Percentiles rank a stretch among this genome's conserved stretches.
phyloP scores from a whole-genome alignment of 92 coral and sea anemone genomes.

The Hydrozoanthus gracilis region DNA sequence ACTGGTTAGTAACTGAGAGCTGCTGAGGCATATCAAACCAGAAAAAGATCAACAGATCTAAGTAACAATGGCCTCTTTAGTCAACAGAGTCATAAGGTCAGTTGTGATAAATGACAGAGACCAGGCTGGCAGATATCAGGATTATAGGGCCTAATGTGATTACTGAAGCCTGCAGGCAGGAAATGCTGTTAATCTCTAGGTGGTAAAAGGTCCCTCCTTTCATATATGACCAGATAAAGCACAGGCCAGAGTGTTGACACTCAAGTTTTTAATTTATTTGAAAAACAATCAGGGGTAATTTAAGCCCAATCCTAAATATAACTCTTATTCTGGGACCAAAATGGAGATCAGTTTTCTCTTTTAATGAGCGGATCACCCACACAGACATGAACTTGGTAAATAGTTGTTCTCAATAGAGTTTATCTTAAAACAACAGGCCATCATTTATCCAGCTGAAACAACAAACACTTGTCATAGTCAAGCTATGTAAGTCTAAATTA shows the following conservation, averaged over 20 bases:
- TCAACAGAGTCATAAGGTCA: conserved; percentile 32
- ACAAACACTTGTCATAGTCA: not conserved
- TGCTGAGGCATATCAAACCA: not conserved
- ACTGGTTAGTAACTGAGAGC: not conserved
- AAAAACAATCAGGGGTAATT: not conserved
- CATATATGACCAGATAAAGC: not conserved
- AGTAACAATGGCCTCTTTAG: conserved; percentile 25
- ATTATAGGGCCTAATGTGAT: conserved; percentile 12
- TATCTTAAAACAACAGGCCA: conserved; percentile 28
- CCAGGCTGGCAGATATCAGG: conserved; percentile 15
- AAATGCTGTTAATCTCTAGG: conserved; percentile 29
- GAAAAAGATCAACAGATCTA: conserved; percentile 21
- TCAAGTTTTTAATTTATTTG: not conserved
- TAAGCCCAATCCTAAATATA: not conserved
- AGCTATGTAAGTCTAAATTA: not conserved
- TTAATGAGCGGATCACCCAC: conserved; percentile 4
- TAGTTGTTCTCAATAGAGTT: not conserved
- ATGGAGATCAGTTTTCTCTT: not conserved
- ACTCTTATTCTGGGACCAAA: not conserved
- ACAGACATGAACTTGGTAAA: not conserved
- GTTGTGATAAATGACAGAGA: conserved; percentile 1
- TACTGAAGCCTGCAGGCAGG: conserved; percentile 26
- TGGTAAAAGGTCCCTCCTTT: conserved; percentile 32
- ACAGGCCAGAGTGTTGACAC: conserved; percentile 12
- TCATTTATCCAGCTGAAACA: conserved; percentile 9